Evolutionary conservation across 2,113 vertebrate species (phyloP).

Genomic region (Erinaceus europaeus): DNA sequence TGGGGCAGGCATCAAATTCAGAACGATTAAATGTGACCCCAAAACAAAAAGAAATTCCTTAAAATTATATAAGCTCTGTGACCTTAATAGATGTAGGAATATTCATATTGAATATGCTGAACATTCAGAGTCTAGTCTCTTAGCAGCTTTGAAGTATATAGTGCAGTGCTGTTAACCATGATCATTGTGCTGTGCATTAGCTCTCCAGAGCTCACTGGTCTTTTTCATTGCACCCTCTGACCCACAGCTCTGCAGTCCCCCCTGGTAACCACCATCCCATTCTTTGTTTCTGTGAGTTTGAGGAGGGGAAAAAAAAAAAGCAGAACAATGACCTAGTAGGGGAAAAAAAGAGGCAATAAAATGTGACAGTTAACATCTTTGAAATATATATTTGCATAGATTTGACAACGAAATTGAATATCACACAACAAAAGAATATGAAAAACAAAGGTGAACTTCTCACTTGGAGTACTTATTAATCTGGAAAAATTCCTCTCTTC

Average conservation of each 20-base stretch:
- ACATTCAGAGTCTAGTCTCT: background rate
- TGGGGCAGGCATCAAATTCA: background rate
- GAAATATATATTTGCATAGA: background rate
- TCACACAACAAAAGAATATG: background rate
- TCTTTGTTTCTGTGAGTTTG: background rate
- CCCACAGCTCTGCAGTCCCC: background rate
- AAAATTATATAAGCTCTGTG: background rate
- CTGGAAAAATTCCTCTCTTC: too few species aligned
- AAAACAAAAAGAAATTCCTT: background rate
- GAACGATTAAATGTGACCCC: background rate
- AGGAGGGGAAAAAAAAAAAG: too few species aligned
- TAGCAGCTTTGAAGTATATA: background rate
- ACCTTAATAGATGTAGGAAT: background rate
- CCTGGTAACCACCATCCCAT: background rate
- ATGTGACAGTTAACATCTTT: background rate
- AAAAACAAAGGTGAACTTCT: too few species aligned
- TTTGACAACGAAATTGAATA: background rate
- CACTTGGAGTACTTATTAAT: too few species aligned
- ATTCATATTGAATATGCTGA: background rate
- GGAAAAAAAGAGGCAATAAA: background rate
- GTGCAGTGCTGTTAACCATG: background rate
- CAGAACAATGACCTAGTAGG: background rate
- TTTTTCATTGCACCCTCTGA: background rate
- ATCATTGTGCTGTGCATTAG: background rate
- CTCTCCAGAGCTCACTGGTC: background rate